Conservation (phyloP, 2,797 vertebrate genomes). For the Myripristis jacobus region DNA sequence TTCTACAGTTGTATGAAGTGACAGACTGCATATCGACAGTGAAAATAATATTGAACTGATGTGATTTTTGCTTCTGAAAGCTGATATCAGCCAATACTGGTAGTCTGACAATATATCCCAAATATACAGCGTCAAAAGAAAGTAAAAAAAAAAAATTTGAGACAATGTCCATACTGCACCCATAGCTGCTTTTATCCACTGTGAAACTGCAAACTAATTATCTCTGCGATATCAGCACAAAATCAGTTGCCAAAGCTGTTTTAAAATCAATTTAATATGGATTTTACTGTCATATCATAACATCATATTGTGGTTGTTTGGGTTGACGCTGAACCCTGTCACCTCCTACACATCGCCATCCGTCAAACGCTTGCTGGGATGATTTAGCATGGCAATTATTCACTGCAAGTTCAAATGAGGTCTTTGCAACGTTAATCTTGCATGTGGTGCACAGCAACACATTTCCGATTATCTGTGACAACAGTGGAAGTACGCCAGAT, state of each 20-base stretch:
- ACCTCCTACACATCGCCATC: not conserved
- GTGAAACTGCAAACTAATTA: not conserved
- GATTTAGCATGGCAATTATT: constrained; percentile 13
- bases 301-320: too few relatives aligned
- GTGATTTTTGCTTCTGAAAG: too few relatives aligned
- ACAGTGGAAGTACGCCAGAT: not conserved
- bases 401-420: constrained; percentile 17
- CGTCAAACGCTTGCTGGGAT: constrained; percentile 52
- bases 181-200: too few relatives aligned
- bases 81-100: too few relatives aligned
- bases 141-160: not conserved
- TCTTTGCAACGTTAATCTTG: constrained; percentile 15
- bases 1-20: too few relatives aligned
- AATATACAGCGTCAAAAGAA: not conserved
- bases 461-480: not conserved
- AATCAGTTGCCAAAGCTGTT: not conserved
- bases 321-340: too few relatives aligned
- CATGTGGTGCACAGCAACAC: constrained; percentile 29
- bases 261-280: not conserved
- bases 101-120: too few relatives aligned
- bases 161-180: too few relatives aligned
- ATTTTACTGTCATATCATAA: too few relatives aligned
- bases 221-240: not conserved
- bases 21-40: too few relatives aligned
- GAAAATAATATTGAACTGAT: too few relatives aligned